Evolutionary conservation across 2,797 vertebrate species (phyloP), one percentile per base, ranked within the genome.

Genomic region (Arremon aurantiirostris): DNA sequence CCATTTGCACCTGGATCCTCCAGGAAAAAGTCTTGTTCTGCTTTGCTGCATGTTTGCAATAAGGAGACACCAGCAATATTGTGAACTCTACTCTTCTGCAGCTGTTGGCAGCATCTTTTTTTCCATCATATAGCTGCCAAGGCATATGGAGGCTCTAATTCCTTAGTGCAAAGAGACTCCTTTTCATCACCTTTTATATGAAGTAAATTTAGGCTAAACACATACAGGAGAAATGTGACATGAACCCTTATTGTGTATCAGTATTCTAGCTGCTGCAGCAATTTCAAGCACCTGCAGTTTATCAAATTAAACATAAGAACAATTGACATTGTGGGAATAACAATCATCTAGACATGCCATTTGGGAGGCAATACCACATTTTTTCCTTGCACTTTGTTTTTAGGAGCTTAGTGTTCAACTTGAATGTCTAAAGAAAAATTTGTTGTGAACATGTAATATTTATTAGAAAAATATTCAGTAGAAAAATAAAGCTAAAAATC

Each of bases 271-370:
- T 79, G 53, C 68, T 70, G 76, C 73, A 86, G 89, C 59, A 91
- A 60, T 91, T 90, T 86, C 92, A 86, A 81, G 42, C 80, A 93
- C 82, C 82, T 89, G 91, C 75, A 72, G 46, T 97, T 96, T 97
- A 64, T 97, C 92, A 96, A 89, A 79, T 94, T 76, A 92, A 82
- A 71, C 34, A 6, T 91, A 93, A 89, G 73, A 78, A 90, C 4
- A 52, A 96, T 68, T 89, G 95, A 91, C 63, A 60, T 24, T 26
- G 47, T 39, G 55, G 56, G 69, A 97, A 93, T 95, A 96, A 89
- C 82, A 93, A 84, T 85, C 80, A 87, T 83, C 75, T 90, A 76
- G 69, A 55, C 16, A 35, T 42, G 73, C 55, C 69, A 77, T 71
- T 89, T 1, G 3, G 39, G 24, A 56, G 37, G 44, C 27, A 92